phyloP scores from a whole-genome alignment of 2,888 invertebrate species.

The Pseudanteris insignis region DNA sequence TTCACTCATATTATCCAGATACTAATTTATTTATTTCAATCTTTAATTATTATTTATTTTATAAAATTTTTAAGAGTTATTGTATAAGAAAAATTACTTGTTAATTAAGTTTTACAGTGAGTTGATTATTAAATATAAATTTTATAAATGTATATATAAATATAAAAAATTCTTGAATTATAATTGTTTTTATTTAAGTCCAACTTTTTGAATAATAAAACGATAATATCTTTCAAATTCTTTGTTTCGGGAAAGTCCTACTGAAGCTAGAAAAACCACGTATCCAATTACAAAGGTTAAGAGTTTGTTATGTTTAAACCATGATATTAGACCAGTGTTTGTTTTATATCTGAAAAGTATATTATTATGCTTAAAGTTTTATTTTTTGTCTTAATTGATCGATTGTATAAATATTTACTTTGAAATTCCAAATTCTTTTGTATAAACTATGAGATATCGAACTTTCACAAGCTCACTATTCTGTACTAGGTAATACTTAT shows the following conservation, averaged over 20 bases:
- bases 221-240: constrained; percentile 73
- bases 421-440: constrained; percentile 55
- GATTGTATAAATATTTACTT: constrained; percentile 53
- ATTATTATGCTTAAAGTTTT: too few species aligned
- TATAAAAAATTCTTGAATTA: constrained; percentile 6
- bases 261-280: constrained; percentile 72
- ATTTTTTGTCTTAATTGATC: too few species aligned
- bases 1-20: constrained; percentile 74
- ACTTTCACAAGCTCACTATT: constrained; percentile 81
- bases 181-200: constrained; percentile 52
- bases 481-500: constrained; percentile 78
- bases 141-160: constrained; percentile 9
- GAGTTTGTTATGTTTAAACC: constrained; percentile 73
- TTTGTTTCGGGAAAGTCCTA: constrained; percentile 74
- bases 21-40: background rate
- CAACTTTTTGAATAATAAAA: constrained; percentile 66
- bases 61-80: too few species aligned
- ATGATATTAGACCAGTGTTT: constrained; percentile 61
- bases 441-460: constrained; percentile 79
- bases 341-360: constrained; percentile 49
- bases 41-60: too few species aligned
- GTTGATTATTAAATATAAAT: constrained; percentile 2
- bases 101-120: constrained; percentile 1
- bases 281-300: constrained; percentile 73
- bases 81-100: too few species aligned